A percentile compares a stretch with the other conserved stretches of the same genome.
phyloP scores from a whole-genome alignment of 2,888 invertebrate genomes.

The Tuberolachnus salignus region DNA sequence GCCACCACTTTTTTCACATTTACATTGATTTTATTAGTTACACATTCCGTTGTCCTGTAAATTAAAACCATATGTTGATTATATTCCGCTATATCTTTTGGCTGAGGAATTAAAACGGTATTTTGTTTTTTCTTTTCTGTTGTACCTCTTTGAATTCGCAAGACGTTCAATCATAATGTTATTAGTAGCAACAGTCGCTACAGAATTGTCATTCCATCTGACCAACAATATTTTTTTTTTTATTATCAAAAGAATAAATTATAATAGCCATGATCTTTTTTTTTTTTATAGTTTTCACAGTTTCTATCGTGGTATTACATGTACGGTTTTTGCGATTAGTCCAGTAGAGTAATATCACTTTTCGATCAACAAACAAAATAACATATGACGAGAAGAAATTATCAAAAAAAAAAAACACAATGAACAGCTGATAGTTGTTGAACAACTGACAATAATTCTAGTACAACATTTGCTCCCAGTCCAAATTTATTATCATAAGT shows the following conservation, averaged over 20 bases:
- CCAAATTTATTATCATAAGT: constrained; percentile 22
- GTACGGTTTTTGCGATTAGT: constrained; percentile 60
- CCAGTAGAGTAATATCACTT: constrained; percentile 59
- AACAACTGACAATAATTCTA: constrained; percentile 28
- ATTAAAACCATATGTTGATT: constrained; percentile 58
- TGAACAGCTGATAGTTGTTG: constrained; percentile 4
- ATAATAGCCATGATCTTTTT: constrained; percentile 51
- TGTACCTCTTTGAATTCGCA: constrained; percentile 13
- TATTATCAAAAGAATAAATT: constrained; percentile 48
- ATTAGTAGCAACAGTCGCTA: constrained; percentile 57
- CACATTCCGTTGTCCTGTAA: constrained; percentile 57
- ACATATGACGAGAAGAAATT: constrained; percentile 20
- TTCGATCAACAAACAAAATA: constrained; percentile 57
- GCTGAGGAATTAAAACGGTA: constrained; percentile 48
- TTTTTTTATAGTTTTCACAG: constrained; percentile 57
- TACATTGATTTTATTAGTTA: constrained; percentile 53
- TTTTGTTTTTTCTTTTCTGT: constrained; percentile 38
- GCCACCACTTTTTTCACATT: constrained; percentile 1
- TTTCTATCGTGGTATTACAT: too few species aligned
- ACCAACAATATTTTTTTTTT: too few species aligned
- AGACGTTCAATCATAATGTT: constrained; percentile 16
- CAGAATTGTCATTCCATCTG: constrained; percentile 57
- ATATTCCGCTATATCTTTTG: constrained; percentile 49
- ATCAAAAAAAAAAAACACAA: constrained; percentile 20
- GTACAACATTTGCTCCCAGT: constrained; percentile 22